Percentiles rank a stretch among this genome's conserved stretches.
Evolutionary conservation across 2,888 invertebrate species (phyloP).

Genomic region (Ryuthela nishihirai): DNA sequence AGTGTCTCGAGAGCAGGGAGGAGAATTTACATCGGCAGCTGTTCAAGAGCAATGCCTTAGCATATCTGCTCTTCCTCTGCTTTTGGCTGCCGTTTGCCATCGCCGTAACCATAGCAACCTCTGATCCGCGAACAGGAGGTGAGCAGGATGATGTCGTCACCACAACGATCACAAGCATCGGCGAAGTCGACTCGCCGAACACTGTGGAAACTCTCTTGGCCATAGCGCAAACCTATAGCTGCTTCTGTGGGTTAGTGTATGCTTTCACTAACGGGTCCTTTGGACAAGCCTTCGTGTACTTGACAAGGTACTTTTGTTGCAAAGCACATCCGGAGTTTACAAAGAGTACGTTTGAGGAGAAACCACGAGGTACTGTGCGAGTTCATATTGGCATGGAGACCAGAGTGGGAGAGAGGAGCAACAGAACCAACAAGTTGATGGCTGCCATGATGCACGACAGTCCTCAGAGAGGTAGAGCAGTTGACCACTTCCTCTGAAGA

Average conservation of each 20-base stretch:
- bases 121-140: background rate
- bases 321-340: conserved; percentile 40
- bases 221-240: conserved; percentile 37
- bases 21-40: conserved; percentile 37
- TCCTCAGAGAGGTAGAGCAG: conserved; percentile 1
- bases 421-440: conserved; percentile 22
- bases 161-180: conserved; percentile 1
- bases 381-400: conserved; percentile 41
- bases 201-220: conserved; percentile 27
- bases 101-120: conserved; percentile 19
- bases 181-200: conserved; percentile 10
- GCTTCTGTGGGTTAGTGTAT: conserved; percentile 38
- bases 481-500: conserved; percentile 18
- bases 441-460: conserved; percentile 31
- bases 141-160: background rate
- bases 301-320: conserved; percentile 40
- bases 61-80: conserved; percentile 35
- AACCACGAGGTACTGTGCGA: conserved; percentile 36
- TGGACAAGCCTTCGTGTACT: conserved; percentile 36
- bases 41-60: conserved; percentile 37
- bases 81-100: conserved; percentile 40
- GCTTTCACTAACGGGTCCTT: conserved; percentile 38
- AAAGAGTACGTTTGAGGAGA: conserved; percentile 38
- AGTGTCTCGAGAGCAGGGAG: conserved; percentile 36
- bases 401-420: conserved; percentile 28